Percentiles rank a stretch among this genome's conserved stretches.
Evolutionary conservation across 2,888 invertebrate genomes (phyloP).

Genomic region (Erebia epiphron): DNA sequence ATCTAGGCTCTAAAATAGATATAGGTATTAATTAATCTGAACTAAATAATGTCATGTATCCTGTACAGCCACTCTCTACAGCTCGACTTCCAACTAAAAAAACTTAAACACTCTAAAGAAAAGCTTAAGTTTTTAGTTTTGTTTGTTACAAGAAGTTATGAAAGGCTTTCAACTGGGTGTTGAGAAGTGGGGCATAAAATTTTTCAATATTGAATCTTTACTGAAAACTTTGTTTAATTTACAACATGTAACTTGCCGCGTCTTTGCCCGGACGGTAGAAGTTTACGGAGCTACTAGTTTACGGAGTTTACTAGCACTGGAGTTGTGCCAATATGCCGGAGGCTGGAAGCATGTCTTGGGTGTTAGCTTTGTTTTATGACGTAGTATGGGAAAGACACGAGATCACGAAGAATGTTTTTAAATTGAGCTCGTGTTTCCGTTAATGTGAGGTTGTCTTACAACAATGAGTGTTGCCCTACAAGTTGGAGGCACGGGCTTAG

Average conservation of each 20-base stretch:
- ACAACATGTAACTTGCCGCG: conserved; percentile 22
- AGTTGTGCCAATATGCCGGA: conserved; percentile 11
- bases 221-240: conserved; percentile 20
- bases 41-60: no score
- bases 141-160: background rate
- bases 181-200: conserved; percentile 18
- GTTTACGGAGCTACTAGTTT: no score
- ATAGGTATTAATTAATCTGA: no score
- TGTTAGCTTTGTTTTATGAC: conserved; percentile 18
- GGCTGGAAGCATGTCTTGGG: conserved; percentile 10
- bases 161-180: conserved; percentile 9
- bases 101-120: background rate
- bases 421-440: background rate
- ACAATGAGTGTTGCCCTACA: no score
- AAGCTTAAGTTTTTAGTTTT: conserved; percentile 3
- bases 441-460: no score
- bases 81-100: no score
- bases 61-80: no score
- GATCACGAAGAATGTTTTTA: background rate
- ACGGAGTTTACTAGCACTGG: conserved; percentile 7
- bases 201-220: conserved; percentile 23
- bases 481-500: no score
- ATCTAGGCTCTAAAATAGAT: no score
- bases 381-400: background rate
- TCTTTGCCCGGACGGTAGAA: conserved; percentile 11